Evolutionary conservation across 2,113 vertebrate genomes (phyloP).

Genomic region (Plestiodon gilberti): DNA sequence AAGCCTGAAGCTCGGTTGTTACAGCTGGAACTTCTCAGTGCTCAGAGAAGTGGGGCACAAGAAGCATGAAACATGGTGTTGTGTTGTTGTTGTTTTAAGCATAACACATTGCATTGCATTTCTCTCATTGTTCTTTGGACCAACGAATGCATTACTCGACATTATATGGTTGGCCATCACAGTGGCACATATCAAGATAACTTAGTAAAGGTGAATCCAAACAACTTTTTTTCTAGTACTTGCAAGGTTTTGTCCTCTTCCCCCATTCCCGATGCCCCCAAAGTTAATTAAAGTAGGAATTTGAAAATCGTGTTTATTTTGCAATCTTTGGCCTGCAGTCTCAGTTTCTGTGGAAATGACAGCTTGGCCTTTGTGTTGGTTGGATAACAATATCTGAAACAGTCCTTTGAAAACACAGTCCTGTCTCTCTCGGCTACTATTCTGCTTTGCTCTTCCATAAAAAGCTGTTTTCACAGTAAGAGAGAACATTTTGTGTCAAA

Average conservation of each 20-base stretch:
- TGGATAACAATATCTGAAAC: not conserved
- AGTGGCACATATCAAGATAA: not conserved
- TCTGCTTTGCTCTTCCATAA: not conserved
- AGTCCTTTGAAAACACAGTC: not conserved
- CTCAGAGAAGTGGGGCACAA: too few species aligned
- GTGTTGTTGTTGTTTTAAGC: too few species aligned
- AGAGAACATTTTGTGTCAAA: not conserved
- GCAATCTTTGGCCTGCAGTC: conserved; percentile 4
- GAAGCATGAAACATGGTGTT: too few species aligned
- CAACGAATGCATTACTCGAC: not conserved
- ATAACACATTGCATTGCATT: too few species aligned
- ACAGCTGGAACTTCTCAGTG: too few species aligned
- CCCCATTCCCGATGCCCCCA: not conserved
- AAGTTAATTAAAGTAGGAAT: not conserved
- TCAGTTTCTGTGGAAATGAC: conserved; percentile 19
- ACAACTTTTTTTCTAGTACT: not conserved
- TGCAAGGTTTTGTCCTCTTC: not conserved
- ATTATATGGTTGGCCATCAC: not conserved
- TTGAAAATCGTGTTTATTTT: conserved; percentile 12
- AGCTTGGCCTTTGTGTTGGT: not conserved
- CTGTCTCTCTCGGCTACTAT: not conserved
- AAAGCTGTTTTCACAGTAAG: not conserved
- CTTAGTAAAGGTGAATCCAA: not conserved
- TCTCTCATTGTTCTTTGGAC: not conserved
- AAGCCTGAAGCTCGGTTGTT: too few species aligned